Percentiles rank a stretch among this genome's conserved stretches.
These are phyloP conservation scores for Synanthedon myopaeformis DNA, from an alignment of 2,888 invertebrate genomes.

Conservation along the genomic window DNA sequence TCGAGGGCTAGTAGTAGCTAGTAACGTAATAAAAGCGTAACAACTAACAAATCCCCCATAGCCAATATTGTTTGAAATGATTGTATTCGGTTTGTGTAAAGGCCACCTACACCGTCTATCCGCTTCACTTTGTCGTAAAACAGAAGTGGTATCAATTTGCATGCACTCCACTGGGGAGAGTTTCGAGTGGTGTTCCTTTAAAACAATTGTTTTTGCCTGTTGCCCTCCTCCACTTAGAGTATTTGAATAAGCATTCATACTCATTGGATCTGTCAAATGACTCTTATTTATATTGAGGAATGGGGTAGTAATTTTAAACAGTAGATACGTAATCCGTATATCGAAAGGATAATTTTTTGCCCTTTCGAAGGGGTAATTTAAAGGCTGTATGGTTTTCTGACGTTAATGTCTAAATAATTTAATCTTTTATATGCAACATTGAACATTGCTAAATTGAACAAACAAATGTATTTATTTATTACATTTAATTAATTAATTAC, in stretches of 20 bases:
- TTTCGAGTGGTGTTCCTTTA: constrained; percentile 51
- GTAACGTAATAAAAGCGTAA: no score
- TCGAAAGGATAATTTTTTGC: no score
- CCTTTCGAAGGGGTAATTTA: no score
- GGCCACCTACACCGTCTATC: neutral
- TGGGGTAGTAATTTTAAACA: neutral
- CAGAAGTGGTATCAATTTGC: constrained; percentile 58
- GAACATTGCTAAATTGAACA: no score
- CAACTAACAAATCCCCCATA: neutral
- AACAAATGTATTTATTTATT: no score
- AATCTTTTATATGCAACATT: no score
- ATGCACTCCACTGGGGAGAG: constrained; percentile 40
- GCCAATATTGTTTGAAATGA: neutral
- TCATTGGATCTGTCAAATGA: neutral
- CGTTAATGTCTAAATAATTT: no score
- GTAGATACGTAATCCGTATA: no score
- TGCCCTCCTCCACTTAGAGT: constrained; percentile 11
- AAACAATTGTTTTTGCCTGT: constrained; percentile 48
- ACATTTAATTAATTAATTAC: no score
- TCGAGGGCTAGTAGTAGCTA: no score
- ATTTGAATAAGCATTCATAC: neutral
- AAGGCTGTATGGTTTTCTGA: no score
- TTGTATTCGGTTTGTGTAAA: neutral
- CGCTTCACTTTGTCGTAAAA: constrained; percentile 34
- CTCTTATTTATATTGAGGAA: neutral